Evolutionary conservation across 37 sponge, comb jelly and placozoan species (phyloP).

Genomic region (Halisarca cf. caerulea): DNA sequence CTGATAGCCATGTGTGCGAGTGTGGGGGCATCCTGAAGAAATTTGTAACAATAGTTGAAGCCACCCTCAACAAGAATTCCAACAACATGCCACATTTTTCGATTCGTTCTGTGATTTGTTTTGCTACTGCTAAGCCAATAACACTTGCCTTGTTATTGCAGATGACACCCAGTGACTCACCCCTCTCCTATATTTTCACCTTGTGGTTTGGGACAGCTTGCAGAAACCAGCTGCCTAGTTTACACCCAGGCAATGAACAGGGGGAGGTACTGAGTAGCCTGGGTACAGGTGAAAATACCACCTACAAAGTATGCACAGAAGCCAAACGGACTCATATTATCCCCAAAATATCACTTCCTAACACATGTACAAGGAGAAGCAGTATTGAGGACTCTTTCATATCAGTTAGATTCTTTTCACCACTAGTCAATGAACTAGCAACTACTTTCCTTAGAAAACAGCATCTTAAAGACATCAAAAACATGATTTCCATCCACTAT

Average conservation of each 20-base stretch:
- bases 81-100: not conserved
- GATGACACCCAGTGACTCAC: not conserved
- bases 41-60: not conserved
- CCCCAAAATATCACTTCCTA: not conserved
- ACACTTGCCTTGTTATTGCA: not conserved
- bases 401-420: not conserved
- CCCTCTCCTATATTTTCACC: not conserved
- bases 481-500: not conserved
- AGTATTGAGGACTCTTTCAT: not conserved
- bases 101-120: not conserved
- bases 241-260: too few species aligned
- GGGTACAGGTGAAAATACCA: not conserved
- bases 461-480: not conserved
- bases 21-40: not conserved
- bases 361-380: not conserved
- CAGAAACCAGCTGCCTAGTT: not conserved
- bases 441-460: not conserved
- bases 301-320: not conserved
- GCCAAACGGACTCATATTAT: not conserved
- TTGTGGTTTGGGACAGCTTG: not conserved
- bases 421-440: not conserved
- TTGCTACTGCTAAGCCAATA: not conserved
- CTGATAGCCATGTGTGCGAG: not conserved
- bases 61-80: not conserved
- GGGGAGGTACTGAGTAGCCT: not conserved